These are phyloP conservation scores for Drosophila melanogaster DNA, from an alignment of 1,140 invertebrate species.

Conservation along the genomic window DNA sequence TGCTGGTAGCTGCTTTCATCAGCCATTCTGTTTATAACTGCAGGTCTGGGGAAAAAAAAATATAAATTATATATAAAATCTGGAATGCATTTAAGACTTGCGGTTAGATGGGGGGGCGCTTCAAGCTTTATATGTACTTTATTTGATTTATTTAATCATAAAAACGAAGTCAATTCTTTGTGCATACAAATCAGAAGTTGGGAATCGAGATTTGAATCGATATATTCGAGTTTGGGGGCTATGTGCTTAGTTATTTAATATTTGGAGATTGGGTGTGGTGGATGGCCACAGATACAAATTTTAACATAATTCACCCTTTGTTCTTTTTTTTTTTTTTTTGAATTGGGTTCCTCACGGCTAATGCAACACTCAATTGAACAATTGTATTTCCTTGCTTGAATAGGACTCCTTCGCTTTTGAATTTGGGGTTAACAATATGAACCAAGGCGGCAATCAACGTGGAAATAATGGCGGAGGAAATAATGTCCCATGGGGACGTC, in stretches of 20 bases:
- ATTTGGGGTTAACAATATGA: slow-evolving; percentile 83
- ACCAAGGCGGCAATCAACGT: slow-evolving; percentile 80
- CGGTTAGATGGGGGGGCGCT: neutral
- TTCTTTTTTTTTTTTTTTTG: too few species aligned
- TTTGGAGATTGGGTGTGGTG: neutral
- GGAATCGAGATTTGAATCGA: neutral
- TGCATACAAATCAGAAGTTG: too few species aligned
- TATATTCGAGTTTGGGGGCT: neutral
- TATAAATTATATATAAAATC: neutral
- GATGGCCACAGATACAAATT: neutral
- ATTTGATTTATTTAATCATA: neutral
- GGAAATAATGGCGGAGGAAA: slow-evolving; percentile 78
- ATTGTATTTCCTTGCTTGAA: slow-evolving; percentile 73
- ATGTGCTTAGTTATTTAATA: neutral
- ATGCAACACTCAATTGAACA: slow-evolving; percentile 63
- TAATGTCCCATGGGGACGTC: slow-evolving; percentile 83
- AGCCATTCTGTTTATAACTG: neutral
- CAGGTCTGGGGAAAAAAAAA: neutral
- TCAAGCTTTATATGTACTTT: neutral
- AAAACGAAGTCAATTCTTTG: neutral
- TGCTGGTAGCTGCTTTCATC: slow-evolving; percentile 6
- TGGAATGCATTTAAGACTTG: slow-evolving; percentile 4
- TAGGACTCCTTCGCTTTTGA: slow-evolving; percentile 83
- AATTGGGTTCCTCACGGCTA: slow-evolving; percentile 21
- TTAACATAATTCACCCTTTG: neutral